Percentiles rank a stretch among this genome's conserved stretches.
These are phyloP conservation scores for Amblyopsis hoosieri DNA, from an alignment of 2,797 vertebrate genomes.

Conservation along the genomic window DNA sequence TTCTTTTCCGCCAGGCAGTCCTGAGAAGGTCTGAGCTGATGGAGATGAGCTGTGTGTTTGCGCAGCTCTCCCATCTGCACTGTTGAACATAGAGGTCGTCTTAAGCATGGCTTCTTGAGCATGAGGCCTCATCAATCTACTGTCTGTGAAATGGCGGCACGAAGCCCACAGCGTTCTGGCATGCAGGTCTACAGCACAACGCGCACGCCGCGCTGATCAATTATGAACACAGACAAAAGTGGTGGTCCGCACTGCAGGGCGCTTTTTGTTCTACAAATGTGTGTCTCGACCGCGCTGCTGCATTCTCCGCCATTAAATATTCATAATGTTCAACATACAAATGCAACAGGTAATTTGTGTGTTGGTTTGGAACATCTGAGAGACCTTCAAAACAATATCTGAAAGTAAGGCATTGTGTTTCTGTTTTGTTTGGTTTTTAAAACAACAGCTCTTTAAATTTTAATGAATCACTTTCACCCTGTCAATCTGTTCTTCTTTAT, in stretches of 20 bases:
- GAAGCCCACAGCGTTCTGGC: constrained; percentile 35
- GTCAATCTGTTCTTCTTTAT: constrained; percentile 55
- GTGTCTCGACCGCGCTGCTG: constrained; percentile 52
- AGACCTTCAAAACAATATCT: constrained; percentile 31
- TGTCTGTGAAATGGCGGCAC: not conserved
- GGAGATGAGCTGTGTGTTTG: not conserved
- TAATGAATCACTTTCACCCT: constrained; percentile 50
- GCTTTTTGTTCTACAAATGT: constrained; percentile 58
- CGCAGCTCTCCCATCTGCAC: too few relatives aligned
- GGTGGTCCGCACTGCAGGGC: constrained; percentile 28
- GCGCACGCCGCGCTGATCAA: constrained; percentile 63
- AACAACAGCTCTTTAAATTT: constrained; percentile 64
- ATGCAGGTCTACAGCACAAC: constrained; percentile 65
- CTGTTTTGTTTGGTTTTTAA: constrained; percentile 11
- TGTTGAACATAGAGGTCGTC: too few relatives aligned
- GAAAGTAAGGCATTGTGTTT: constrained; percentile 31
- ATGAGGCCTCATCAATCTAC: too few relatives aligned
- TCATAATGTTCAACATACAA: constrained; percentile 63
- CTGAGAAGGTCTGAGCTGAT: not conserved
- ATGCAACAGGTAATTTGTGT: constrained; percentile 41
- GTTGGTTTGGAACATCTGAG: constrained; percentile 24
- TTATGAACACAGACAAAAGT: constrained; percentile 65
- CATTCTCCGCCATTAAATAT: constrained; percentile 71
- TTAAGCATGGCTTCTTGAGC: too few relatives aligned
- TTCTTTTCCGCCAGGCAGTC: not conserved